A percentile compares a stretch with the other conserved stretches of the same genome.
Evolutionary conservation across 2,888 invertebrate species (phyloP).

Genomic region (Netelia inedita): DNA sequence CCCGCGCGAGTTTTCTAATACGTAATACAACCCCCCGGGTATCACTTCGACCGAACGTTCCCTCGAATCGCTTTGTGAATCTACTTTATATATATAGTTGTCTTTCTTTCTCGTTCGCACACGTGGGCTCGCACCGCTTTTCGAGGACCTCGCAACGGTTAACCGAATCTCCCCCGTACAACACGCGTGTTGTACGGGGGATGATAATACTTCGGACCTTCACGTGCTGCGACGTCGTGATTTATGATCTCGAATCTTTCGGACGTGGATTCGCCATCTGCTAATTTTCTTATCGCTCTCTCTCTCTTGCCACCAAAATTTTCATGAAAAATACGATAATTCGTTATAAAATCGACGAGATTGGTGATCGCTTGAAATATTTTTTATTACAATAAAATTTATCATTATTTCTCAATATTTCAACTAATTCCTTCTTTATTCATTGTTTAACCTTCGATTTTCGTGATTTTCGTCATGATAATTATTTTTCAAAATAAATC

Average conservation of each 20-base stretch:
- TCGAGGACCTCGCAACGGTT: slow-evolving; percentile 53
- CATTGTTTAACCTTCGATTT: too few relatives aligned
- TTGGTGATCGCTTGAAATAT: too few relatives aligned
- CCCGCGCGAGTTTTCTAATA: slow-evolving; percentile 61
- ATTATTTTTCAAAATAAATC: too few relatives aligned
- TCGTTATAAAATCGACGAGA: too few relatives aligned
- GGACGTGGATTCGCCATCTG: too few relatives aligned
- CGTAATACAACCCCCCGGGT: slow-evolving; percentile 8
- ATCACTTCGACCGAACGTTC: slow-evolving; percentile 21
- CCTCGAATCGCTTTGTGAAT: slow-evolving; percentile 58
- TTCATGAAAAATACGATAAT: too few relatives aligned
- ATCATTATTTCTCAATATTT: too few relatives aligned
- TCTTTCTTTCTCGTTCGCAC: slow-evolving; percentile 71
- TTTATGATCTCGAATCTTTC: slow-evolving; percentile 72
- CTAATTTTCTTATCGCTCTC: too few relatives aligned
- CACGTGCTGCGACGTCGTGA: slow-evolving; percentile 68
- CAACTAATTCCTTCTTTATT: too few relatives aligned
- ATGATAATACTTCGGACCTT: slow-evolving; percentile 64
- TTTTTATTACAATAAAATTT: too few relatives aligned
- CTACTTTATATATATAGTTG: slow-evolving; percentile 54
- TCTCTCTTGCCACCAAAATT: too few relatives aligned
- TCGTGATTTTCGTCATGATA: too few relatives aligned
- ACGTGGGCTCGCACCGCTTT: slow-evolving; percentile 75
- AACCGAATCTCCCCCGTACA: slow-evolving; percentile 7
- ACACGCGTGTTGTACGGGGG: slow-evolving; percentile 65